These are phyloP conservation scores for Daubentonia madagascariensis DNA, from an alignment of 2,113 vertebrate genomes.

Conservation along the genomic window DNA sequence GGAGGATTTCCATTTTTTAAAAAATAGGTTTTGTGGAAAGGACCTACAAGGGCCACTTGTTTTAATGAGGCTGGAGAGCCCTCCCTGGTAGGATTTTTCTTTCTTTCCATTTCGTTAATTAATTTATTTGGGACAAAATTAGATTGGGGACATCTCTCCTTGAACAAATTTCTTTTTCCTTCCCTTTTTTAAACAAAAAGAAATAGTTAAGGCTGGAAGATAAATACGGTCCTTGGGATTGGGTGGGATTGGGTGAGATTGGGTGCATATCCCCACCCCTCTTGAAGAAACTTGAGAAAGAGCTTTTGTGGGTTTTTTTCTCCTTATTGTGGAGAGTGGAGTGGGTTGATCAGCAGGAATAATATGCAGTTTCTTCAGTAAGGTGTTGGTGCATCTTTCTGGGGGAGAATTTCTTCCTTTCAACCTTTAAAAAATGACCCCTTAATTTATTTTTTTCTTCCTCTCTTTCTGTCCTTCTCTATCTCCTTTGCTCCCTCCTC, in stretches of 20 bases:
- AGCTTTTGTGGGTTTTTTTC: neutral
- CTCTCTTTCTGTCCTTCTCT: neutral
- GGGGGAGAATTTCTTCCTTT: neutral
- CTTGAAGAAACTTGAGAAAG: neutral
- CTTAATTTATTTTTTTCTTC: neutral
- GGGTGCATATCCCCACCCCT: too few relatives aligned
- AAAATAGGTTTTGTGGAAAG: slow-evolving; percentile 19
- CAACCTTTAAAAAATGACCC: neutral
- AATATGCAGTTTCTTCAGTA: neutral
- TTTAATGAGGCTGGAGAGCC: neutral
- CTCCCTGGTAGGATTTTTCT: neutral
- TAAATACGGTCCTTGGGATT: neutral
- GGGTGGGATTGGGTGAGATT: neutral
- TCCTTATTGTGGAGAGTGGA: neutral
- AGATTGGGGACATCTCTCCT: neutral
- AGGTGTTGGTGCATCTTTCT: neutral
- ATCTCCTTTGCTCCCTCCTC: neutral
- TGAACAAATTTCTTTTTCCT: neutral
- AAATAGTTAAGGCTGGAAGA: neutral
- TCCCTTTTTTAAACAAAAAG: neutral
- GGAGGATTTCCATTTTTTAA: neutral
- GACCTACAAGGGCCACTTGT: neutral
- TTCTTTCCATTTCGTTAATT: neutral
- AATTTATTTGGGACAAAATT: slow-evolving; percentile 15
- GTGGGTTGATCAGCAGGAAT: neutral